A percentile compares a stretch with the other conserved stretches of the same genome.
Conservation (phyloP, 1,140 invertebrate genomes). For the Achatina immaculata region DNA sequence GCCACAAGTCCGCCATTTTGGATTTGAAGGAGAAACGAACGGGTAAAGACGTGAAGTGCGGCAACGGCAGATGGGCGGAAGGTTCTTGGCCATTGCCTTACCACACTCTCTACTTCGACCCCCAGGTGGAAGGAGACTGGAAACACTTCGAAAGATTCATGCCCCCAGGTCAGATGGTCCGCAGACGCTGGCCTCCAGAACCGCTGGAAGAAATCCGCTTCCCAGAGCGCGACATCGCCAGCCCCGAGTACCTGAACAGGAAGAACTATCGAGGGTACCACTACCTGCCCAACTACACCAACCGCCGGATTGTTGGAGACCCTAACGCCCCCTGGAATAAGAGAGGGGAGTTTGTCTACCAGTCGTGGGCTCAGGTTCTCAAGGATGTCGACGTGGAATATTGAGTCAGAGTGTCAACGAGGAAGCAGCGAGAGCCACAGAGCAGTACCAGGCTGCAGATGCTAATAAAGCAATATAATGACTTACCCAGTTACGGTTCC, state of each 20-base stretch:
- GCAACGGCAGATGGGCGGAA: conserved; percentile 33
- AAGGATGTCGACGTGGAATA: conserved; percentile 3
- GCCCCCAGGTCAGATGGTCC: conserved; percentile 39
- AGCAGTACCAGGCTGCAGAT: too few relatives aligned
- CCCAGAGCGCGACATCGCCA: conserved; percentile 29
- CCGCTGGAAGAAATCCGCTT: conserved; percentile 27
- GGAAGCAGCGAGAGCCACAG: too few relatives aligned
- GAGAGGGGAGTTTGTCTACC: conserved; percentile 27
- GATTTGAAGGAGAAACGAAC: conserved; percentile 30
- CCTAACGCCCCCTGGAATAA: conserved; percentile 34
- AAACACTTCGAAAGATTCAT: conserved; percentile 32
- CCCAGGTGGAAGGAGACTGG: conserved; percentile 31
- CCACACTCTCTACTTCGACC: conserved; percentile 38
- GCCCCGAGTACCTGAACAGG: conserved; percentile 22
- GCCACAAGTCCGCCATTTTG: conserved; percentile 25
- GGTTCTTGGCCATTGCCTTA: conserved; percentile 28
- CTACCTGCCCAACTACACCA: conserved; percentile 25
- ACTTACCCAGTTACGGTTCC: too few relatives aligned
- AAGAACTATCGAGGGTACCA: conserved; percentile 38
- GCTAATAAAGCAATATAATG: too few relatives aligned
- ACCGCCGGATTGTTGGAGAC: conserved; percentile 19
- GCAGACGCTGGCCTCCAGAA: conserved; percentile 15
- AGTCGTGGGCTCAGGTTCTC: conserved; percentile 17
- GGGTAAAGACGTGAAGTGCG: conserved; percentile 15
- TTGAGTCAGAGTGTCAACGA: neutral